A percentile compares a stretch with the other conserved stretches of the same genome.
Conservation (phyloP, 2,888 invertebrate genomes). For the Nymphalis c-album region DNA sequence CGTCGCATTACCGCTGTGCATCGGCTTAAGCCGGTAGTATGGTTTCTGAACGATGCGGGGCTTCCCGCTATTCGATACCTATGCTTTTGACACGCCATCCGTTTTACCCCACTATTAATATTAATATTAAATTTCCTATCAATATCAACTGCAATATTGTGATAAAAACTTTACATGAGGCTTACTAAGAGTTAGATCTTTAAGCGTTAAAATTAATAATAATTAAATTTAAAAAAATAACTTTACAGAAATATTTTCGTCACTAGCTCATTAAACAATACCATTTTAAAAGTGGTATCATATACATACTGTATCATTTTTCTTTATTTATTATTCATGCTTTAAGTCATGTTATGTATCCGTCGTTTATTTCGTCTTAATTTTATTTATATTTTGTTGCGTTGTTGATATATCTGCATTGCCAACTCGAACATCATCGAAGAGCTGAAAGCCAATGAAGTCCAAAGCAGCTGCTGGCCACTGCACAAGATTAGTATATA, state of each 20-base stretch:
- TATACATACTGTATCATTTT: too few relatives aligned
- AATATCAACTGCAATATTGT: constrained; percentile 22
- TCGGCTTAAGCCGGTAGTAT: constrained; percentile 65
- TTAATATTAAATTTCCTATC: constrained; percentile 38
- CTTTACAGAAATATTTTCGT: not conserved
- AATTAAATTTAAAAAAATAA: not conserved
- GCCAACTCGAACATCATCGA: constrained; percentile 15
- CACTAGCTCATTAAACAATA: not conserved
- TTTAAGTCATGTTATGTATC: not conserved
- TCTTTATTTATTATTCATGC: not conserved
- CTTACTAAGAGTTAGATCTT: too few relatives aligned
- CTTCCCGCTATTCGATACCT: constrained; percentile 56
- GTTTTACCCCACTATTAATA: constrained; percentile 39
- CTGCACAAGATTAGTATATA: constrained; percentile 97
- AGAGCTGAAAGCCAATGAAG: constrained; percentile 70
- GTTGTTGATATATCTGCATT: constrained; percentile 9
- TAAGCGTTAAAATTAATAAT: too few relatives aligned
- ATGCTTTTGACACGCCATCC: constrained; percentile 50
- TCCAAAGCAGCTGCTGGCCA: constrained; percentile 98
- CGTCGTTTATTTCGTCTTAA: not conserved
- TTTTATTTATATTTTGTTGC: constrained; percentile 2
- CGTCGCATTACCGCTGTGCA: constrained; percentile 26
- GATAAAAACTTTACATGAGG: not conserved
- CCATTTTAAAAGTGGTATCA: not conserved
- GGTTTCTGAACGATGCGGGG: constrained; percentile 63